Conservation (phyloP, 2,797 vertebrate species). For the Psittacula derbiana region DNA sequence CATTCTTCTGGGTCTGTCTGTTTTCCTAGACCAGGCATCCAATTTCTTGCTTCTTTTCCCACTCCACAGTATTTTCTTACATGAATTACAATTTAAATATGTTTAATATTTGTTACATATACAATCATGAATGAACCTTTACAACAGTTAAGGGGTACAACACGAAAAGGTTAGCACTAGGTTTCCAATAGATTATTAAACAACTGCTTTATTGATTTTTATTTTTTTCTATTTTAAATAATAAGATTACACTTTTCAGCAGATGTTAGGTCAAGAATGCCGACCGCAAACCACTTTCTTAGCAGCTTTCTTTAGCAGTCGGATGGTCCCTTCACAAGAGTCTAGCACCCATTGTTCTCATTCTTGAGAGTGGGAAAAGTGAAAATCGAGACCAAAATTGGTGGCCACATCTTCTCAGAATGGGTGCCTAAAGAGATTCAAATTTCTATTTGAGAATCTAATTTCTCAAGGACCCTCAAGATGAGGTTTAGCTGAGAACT, state of each 20-base stretch:
- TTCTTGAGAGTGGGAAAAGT: background rate
- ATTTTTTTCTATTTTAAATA: background rate
- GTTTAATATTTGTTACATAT: background rate
- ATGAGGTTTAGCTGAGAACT: background rate
- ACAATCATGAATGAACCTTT: background rate
- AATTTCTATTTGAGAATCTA: background rate
- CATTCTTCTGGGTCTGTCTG: background rate
- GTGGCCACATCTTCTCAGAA: background rate
- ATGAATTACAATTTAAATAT: background rate
- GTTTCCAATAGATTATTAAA: background rate
- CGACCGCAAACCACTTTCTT: background rate
- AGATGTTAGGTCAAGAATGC: background rate
- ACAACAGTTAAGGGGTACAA: background rate
- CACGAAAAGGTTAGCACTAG: background rate
- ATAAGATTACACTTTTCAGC: background rate
- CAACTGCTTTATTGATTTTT: background rate
- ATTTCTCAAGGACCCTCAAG: background rate
- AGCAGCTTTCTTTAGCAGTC: background rate
- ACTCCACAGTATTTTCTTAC: background rate
- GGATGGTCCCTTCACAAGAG: background rate
- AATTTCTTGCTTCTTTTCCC: background rate
- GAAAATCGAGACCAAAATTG: background rate
- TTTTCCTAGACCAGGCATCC: background rate
- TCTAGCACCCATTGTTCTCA: background rate
- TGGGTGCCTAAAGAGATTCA: background rate